phyloP scores from a whole-genome alignment of 2,888 invertebrate genomes.

The Cistogaster globosa region DNA sequence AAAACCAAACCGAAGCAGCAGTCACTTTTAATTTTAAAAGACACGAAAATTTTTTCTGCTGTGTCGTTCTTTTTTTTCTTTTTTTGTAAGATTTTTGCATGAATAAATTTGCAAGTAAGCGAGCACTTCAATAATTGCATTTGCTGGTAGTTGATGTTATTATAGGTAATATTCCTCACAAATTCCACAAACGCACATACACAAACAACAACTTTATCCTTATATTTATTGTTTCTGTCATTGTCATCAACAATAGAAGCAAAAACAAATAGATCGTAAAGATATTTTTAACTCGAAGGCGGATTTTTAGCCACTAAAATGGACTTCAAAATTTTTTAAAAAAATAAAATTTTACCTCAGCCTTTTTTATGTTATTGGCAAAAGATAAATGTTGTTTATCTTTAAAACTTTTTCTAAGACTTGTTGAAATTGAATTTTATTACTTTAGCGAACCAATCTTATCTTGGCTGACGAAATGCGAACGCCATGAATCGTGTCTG shows the following conservation, averaged over 20 bases:
- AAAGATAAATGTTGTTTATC: no score
- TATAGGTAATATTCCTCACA: conserved; percentile 61
- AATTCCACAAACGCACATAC: background rate
- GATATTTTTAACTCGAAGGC: background rate
- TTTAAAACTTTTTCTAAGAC: no score
- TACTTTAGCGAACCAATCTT: no score
- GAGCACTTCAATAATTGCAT: conserved; percentile 71
- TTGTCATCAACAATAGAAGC: conserved; percentile 32
- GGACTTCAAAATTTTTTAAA: background rate
- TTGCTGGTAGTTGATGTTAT: conserved; percentile 67
- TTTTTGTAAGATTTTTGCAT: conserved; percentile 26
- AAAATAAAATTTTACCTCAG: background rate
- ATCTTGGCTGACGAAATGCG: no score
- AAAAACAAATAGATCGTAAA: conserved; percentile 3
- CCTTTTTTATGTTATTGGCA: no score
- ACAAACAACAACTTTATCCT: conserved; percentile 28
- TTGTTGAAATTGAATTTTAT: no score
- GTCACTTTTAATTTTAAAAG: conserved; percentile 41
- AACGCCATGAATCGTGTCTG: no score
- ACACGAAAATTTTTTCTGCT: conserved; percentile 16
- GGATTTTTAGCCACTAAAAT: background rate
- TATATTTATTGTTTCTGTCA: conserved; percentile 62
- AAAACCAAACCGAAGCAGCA: conserved; percentile 32
- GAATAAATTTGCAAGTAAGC: conserved; percentile 47
- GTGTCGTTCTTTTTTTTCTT: no score